A percentile compares a stretch with the other conserved stretches of the same genome.
phyloP scores from a whole-genome alignment of 1,140 invertebrate species.

The Drepana arcuata region DNA sequence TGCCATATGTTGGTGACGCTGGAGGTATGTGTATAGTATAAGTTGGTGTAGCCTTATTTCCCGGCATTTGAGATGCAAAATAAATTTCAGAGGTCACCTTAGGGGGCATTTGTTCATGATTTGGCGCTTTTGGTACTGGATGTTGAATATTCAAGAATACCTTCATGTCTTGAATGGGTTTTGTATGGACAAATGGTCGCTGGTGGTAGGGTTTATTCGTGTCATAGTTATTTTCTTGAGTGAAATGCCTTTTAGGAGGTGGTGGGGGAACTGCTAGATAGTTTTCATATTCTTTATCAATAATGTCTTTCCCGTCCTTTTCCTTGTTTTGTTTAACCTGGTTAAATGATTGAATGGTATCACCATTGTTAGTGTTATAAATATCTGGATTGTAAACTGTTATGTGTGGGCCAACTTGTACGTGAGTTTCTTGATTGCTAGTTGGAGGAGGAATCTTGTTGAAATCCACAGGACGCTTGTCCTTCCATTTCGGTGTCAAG shows the following conservation, averaged over 20 bases:
- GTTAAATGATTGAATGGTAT: conserved; percentile 40
- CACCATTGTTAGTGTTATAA: conserved; percentile 32
- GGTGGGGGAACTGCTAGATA: conserved; percentile 65
- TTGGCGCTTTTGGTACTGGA: conserved; percentile 42
- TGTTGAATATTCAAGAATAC: conserved; percentile 56
- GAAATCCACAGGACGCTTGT: conserved; percentile 36
- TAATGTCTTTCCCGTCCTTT: conserved; percentile 44
- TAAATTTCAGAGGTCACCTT: conserved; percentile 70
- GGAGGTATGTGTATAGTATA: conserved; percentile 51
- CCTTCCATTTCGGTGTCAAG: conserved; percentile 43
- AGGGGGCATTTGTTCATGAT: conserved; percentile 41
- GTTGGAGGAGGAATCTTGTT: conserved; percentile 50
- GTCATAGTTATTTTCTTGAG: conserved; percentile 33
- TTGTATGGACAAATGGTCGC: conserved; percentile 42
- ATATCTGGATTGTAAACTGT: conserved; percentile 54
- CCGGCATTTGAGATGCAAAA: conserved; percentile 58
- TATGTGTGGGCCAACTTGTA: conserved; percentile 58
- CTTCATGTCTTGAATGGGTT: conserved; percentile 58
- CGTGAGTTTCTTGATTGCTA: conserved; percentile 61
- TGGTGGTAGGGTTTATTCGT: conserved; percentile 45
- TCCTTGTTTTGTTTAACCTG: conserved; percentile 28
- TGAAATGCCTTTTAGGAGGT: conserved; percentile 44
- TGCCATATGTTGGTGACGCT: conserved; percentile 8
- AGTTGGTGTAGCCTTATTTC: conserved; percentile 36
- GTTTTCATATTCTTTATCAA: conserved; percentile 66